Conservation (phyloP, 2,113 vertebrate species). For the Microcebus jonahi region DNA sequence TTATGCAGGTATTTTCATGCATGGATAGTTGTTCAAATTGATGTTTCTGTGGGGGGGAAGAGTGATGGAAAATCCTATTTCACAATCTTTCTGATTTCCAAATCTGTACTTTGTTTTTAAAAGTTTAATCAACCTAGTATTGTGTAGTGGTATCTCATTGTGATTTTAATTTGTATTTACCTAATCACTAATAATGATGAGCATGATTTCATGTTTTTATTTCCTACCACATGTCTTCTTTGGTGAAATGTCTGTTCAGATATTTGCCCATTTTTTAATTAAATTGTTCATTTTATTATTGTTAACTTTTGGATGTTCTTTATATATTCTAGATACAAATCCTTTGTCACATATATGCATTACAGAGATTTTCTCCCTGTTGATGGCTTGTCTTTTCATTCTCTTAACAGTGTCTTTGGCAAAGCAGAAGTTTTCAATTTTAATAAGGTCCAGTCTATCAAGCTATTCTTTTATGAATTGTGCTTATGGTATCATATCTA, state of each 20-base stretch:
- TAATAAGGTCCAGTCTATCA: not conserved
- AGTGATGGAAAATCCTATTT: not conserved
- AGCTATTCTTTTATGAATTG: not conserved
- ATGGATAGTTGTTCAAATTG: not conserved
- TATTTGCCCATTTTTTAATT: not conserved
- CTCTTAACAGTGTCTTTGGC: not conserved
- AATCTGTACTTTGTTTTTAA: not conserved
- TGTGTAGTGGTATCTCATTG: not conserved
- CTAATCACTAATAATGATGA: not conserved
- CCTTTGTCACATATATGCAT: not conserved
- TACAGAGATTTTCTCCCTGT: not conserved
- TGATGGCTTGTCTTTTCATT: not conserved
- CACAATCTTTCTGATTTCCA: not conserved
- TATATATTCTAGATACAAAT: not conserved
- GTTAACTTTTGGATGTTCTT: not conserved
- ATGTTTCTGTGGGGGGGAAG: not conserved
- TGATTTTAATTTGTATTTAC: not conserved
- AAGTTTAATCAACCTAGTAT: not conserved
- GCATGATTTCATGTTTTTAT: not conserved
- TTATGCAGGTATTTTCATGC: not conserved
- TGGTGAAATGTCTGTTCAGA: not conserved
- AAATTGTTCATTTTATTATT: not conserved
- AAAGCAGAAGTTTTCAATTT: not conserved
- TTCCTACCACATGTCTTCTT: not conserved
- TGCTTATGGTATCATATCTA: not conserved